Evolutionary conservation across 2,888 invertebrate genomes (phyloP).

Genomic region (Gymnosoma rotundatum): DNA sequence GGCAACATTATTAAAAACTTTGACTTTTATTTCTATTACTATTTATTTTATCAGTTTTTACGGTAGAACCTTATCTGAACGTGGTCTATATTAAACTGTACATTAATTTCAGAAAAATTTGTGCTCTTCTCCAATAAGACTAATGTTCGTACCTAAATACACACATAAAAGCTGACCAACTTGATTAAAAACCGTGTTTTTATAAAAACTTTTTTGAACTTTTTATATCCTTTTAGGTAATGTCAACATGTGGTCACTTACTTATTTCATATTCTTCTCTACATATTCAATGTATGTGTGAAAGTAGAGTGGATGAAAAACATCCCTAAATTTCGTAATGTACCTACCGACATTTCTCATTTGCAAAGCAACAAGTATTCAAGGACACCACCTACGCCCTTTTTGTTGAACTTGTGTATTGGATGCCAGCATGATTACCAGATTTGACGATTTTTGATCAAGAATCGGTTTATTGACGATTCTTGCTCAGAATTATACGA

Average conservation of each 20-base stretch:
- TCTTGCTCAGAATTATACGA: too few species aligned
- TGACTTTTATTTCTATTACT: constrained; percentile 8
- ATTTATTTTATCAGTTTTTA: constrained; percentile 1
- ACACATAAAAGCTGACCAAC: constrained; percentile 5
- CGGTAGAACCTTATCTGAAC: constrained; percentile 29
- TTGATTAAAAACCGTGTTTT: too few species aligned
- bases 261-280: too few species aligned
- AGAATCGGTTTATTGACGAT: too few species aligned
- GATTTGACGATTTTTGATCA: not conserved
- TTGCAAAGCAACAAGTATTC: constrained; percentile 63
- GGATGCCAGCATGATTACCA: constrained; percentile 4
- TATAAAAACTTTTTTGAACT: too few species aligned
- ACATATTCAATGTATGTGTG: too few species aligned
- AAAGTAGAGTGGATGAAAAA: too few species aligned
- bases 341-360: constrained; percentile 3
- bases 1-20: constrained; percentile 51
- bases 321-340: not conserved
- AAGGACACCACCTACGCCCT: constrained; percentile 55
- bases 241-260: too few species aligned
- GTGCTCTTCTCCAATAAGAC: not conserved
- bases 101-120: not conserved
- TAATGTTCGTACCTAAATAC: constrained; percentile 8
- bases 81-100: constrained; percentile 41
- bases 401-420: not conserved
- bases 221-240: too few species aligned